Conservation (phyloP, 2,797 vertebrate genomes). For the Lacerta agilis region DNA sequence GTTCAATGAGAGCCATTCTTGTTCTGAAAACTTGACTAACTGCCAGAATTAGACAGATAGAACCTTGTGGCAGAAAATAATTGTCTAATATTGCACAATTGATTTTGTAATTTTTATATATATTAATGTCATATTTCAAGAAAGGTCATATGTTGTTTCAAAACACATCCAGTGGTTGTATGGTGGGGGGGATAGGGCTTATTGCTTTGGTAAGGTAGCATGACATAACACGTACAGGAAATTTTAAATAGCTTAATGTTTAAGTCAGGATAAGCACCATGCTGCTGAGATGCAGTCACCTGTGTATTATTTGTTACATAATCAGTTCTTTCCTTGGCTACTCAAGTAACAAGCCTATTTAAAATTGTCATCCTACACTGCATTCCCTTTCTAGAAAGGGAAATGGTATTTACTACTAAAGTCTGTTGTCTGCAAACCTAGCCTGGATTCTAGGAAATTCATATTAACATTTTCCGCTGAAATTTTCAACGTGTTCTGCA, state of each 20-base stretch:
- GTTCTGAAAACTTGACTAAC: neutral
- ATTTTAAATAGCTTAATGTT: neutral
- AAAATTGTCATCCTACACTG: neutral
- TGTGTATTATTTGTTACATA: slow-evolving; percentile 18
- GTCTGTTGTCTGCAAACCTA: neutral
- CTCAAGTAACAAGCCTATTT: neutral
- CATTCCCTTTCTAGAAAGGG: neutral
- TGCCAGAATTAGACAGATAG: neutral
- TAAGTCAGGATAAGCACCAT: slow-evolving; percentile 8
- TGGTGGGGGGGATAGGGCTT: neutral
- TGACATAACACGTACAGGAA: fast-evolving
- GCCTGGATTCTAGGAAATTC: slow-evolving; percentile 34
- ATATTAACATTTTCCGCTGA: slow-evolving; percentile 44
- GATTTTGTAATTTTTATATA: neutral
- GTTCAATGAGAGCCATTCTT: neutral
- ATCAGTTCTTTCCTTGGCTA: slow-evolving; percentile 11
- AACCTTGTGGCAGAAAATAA: neutral
- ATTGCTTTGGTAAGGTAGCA: neutral
- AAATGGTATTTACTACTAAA: slow-evolving; percentile 7
- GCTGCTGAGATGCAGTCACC: slow-evolving; percentile 6
- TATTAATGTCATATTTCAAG: neutral
- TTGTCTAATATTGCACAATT: neutral
- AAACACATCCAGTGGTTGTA: neutral
- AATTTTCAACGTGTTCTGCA: slow-evolving; percentile 42
- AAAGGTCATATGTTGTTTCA: neutral